Percentiles rank a stretch among this genome's conserved stretches.
These are phyloP conservation scores for Myotis planiceps DNA, from an alignment of 2,797 vertebrate species.

Conservation along the genomic window DNA sequence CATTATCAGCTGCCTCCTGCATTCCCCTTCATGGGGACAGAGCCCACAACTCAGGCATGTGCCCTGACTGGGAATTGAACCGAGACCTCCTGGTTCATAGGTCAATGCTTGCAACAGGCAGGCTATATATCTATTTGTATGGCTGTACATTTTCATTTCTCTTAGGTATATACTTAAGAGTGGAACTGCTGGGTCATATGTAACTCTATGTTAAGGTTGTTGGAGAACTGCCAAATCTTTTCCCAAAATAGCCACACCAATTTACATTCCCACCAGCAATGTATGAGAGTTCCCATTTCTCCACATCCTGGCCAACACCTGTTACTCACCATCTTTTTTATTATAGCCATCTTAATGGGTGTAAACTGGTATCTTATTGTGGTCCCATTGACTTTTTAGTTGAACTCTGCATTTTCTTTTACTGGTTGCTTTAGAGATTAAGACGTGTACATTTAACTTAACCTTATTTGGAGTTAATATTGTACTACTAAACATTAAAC, in stretches of 20 bases:
- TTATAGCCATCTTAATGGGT: background rate
- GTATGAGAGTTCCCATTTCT: background rate
- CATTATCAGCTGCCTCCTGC: too few species aligned
- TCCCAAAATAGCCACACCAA: background rate
- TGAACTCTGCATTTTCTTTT: background rate
- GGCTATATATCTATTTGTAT: background rate
- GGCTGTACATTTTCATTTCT: background rate
- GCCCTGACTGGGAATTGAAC: too few species aligned
- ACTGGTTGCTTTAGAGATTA: constrained; percentile 7
- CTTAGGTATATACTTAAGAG: background rate
- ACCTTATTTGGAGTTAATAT: background rate
- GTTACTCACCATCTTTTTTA: background rate
- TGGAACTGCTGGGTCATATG: background rate
- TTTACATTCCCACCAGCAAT: background rate
- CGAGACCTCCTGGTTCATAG: too few species aligned
- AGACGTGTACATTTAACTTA: background rate
- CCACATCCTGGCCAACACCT: background rate
- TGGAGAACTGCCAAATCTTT: background rate
- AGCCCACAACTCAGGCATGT: too few species aligned
- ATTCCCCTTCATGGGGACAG: too few species aligned
- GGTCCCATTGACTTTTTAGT: background rate
- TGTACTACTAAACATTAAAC: background rate
- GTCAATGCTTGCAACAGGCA: too few species aligned
- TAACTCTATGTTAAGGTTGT: background rate
- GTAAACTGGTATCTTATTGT: background rate